Conservation (phyloP, 2,113 vertebrate species). For the Crocuta crocuta region DNA sequence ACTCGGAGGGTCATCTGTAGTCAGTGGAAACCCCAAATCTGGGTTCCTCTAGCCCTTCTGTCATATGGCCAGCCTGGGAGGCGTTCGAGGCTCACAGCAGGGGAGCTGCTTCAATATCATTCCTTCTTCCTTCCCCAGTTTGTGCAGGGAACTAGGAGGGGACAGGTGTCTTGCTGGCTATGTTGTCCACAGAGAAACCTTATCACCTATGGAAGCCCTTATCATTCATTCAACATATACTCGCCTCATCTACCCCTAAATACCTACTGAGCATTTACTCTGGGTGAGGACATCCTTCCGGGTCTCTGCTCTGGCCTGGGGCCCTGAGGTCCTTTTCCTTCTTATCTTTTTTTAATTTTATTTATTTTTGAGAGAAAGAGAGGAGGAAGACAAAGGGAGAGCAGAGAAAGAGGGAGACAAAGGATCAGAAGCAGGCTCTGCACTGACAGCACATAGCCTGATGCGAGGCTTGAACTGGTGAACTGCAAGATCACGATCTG, state of each 20-base stretch:
- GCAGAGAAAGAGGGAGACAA: too few species aligned
- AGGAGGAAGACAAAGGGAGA: too few species aligned
- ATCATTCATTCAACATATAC: not conserved
- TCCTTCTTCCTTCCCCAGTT: not conserved
- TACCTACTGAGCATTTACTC: accelerated
- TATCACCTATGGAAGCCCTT: not conserved
- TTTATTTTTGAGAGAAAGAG: too few species aligned
- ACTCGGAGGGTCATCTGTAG: not conserved
- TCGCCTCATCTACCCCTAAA: not conserved
- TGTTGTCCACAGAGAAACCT: not conserved
- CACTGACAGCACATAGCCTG: too few species aligned
- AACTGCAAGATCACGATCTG: too few species aligned
- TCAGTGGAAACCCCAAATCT: not conserved
- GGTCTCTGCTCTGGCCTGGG: not conserved
- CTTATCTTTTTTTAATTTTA: too few species aligned
- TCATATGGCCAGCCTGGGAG: not conserved
- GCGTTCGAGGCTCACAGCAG: not conserved
- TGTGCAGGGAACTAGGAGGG: not conserved
- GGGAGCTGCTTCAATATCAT: not conserved
- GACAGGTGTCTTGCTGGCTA: too few species aligned
- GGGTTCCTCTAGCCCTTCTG: not conserved
- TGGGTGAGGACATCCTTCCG: not conserved
- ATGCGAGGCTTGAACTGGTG: too few species aligned
- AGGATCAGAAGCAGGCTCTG: too few species aligned
- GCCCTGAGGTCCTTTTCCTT: not conserved